Evolutionary conservation across 2,113 vertebrate genomes (phyloP).

Genomic region (Phylloscopus trochilus): DNA sequence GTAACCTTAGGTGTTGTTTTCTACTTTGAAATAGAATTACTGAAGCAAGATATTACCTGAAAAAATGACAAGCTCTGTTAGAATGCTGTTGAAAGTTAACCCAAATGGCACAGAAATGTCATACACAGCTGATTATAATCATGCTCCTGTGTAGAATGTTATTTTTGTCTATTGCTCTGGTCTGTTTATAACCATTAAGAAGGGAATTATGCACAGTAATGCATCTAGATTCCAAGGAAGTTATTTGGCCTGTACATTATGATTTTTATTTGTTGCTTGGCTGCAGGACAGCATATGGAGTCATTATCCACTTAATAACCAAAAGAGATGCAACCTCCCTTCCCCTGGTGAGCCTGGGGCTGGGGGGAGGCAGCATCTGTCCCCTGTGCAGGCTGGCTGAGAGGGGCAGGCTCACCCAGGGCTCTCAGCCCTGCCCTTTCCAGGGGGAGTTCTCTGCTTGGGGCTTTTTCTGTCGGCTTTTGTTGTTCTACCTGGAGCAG

Average conservation of each 20-base stretch:
- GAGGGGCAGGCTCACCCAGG: not conserved
- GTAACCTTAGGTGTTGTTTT: conserved; percentile 2
- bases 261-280: conserved; percentile 52
- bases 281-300: conserved; percentile 34
- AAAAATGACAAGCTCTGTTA: conserved; percentile 16
- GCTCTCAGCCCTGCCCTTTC: not conserved
- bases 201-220: conserved; percentile 35
- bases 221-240: conserved; percentile 24
- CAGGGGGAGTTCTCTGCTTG: not conserved
- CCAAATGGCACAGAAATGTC: conserved; percentile 38
- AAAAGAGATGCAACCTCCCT: conserved; percentile 7
- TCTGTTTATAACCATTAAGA: conserved; percentile 37
- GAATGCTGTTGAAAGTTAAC: conserved; percentile 36
- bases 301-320: conserved; percentile 63
- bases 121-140: conserved; percentile 6
- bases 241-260: conserved; percentile 16
- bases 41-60: conserved; percentile 28
- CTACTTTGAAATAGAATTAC: conserved; percentile 28
- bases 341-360: not conserved
- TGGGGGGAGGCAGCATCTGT: conserved; percentile 4
- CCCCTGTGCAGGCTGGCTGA: not conserved
- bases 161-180: conserved; percentile 28
- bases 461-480: rapidly evolving
- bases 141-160: not conserved
- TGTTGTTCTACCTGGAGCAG: not conserved